Evolutionary conservation across 2,888 invertebrate species (phyloP).

Genomic region (Andrena praecox): DNA sequence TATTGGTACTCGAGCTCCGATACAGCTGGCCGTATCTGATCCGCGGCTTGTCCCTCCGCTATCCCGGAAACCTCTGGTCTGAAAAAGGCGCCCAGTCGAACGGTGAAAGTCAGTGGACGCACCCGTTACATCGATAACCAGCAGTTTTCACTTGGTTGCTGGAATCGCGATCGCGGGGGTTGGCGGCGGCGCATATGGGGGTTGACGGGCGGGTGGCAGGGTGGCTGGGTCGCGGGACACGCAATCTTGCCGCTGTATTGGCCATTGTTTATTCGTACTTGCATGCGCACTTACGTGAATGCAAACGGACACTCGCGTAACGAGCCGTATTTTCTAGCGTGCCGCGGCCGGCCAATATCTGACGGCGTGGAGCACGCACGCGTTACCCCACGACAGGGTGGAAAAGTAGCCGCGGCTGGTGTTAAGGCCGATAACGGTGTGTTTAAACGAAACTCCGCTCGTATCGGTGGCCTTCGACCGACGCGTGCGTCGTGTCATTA

Average conservation of each 20-base stretch:
- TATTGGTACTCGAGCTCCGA: background rate
- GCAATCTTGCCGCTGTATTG: constrained; percentile 74
- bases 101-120: constrained; percentile 52
- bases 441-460: constrained; percentile 72
- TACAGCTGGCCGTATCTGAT: too few species aligned
- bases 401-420: constrained; percentile 68
- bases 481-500: constrained; percentile 46
- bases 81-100: constrained; percentile 26
- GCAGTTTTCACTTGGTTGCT: constrained; percentile 33
- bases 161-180: constrained; percentile 25
- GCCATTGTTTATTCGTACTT: constrained; percentile 72
- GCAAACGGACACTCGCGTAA: constrained; percentile 58
- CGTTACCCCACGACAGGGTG: constrained; percentile 47
- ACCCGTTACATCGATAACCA: constrained; percentile 64
- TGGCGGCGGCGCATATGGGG: constrained; percentile 2
- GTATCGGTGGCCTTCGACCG: constrained; percentile 36
- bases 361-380: constrained; percentile 72
- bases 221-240: constrained; percentile 65
- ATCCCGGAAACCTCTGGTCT: background rate
- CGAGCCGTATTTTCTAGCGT: constrained; percentile 66
- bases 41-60: too few species aligned
- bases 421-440: constrained; percentile 73
- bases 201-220: constrained; percentile 44
- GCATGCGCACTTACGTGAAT: constrained; percentile 62
- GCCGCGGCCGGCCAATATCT: constrained; percentile 64